A percentile compares a stretch with the other conserved stretches of the same genome.
phyloP scores from a whole-genome alignment of 2,797 vertebrate genomes.

The Delichon dasypus region DNA sequence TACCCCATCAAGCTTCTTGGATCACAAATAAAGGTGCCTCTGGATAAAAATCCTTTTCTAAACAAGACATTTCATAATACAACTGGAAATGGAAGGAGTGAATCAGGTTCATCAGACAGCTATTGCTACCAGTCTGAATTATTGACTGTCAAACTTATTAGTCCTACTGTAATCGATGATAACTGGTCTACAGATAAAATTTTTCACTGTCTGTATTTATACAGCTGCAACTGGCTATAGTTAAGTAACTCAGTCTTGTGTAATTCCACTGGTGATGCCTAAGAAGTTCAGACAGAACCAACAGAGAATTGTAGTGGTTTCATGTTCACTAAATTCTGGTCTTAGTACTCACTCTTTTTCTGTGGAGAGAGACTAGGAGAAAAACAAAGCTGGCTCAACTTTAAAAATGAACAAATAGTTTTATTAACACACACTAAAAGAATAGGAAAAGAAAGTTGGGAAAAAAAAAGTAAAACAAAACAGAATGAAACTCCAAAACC shows the following conservation, averaged over 20 bases:
- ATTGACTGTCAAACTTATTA: background rate
- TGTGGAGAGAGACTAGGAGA: no score
- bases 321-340: no score
- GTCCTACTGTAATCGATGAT: background rate
- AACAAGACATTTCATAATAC: background rate
- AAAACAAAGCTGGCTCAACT: no score
- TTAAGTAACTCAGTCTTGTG: background rate
- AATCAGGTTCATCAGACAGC: background rate
- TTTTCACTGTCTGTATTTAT: constrained; percentile 31
- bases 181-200: background rate
- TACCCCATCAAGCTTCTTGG: background rate
- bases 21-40: background rate
- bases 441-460: no score
- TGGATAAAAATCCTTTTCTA: background rate
- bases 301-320: background rate
- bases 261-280: background rate
- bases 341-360: no score
- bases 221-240: background rate
- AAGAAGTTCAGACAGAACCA: background rate
- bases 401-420: no score
- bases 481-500: no score
- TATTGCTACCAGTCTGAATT: background rate
- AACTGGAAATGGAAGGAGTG: background rate
- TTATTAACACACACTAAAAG: no score
- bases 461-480: no score